Evolutionary conservation across 2,797 vertebrate genomes (phyloP).

Genomic region (Syncerus caffer): DNA sequence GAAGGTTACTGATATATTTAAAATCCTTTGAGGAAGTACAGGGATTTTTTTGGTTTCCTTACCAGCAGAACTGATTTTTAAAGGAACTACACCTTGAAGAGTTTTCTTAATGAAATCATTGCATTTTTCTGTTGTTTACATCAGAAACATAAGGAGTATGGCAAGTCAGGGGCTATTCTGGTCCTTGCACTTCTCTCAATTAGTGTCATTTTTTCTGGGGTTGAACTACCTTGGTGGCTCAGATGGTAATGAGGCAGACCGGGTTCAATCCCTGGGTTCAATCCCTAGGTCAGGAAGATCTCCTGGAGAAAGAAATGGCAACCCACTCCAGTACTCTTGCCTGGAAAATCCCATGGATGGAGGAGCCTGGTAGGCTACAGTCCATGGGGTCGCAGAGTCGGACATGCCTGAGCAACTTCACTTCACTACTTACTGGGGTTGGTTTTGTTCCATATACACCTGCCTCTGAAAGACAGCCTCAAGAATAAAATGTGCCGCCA

Average conservation of each 20-base stretch:
- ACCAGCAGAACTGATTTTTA: constrained; percentile 38
- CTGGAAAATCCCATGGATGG: neutral
- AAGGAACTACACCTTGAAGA: neutral
- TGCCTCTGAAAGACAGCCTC: constrained; percentile 60
- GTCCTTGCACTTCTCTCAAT: neutral
- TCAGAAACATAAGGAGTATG: neutral
- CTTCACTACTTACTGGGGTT: neutral
- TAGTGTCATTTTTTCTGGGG: constrained; percentile 46
- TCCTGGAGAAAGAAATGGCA: neutral
- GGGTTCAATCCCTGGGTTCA: neutral
- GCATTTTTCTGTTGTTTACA: neutral
- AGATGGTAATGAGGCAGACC: neutral
- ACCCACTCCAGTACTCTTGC: neutral
- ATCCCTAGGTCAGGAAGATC: neutral
- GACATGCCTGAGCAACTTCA: neutral
- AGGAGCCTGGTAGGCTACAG: neutral
- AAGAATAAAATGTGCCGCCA: constrained; percentile 38
- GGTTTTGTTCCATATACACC: constrained; percentile 45
- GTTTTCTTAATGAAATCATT: neutral
- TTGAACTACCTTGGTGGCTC: neutral
- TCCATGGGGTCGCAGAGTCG: neutral
- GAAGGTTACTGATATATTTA: neutral
- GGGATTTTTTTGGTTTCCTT: constrained; percentile 29
- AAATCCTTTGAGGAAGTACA: constrained; percentile 44
- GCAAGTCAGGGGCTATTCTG: neutral